Conservation (phyloP, 2,797 vertebrate species). For the Trematomus bernacchii region DNA sequence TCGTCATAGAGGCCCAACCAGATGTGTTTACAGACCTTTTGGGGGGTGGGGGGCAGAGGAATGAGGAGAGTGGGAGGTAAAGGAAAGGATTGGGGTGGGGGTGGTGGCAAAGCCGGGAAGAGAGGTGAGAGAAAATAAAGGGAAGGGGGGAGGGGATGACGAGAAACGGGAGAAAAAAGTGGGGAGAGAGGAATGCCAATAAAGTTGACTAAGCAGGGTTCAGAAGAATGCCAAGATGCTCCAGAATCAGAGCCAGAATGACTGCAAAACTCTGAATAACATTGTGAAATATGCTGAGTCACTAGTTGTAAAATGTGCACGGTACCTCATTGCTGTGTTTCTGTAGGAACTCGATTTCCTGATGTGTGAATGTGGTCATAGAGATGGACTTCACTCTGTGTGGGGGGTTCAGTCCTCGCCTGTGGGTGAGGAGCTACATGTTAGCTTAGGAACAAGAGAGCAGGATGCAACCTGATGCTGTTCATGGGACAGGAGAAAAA, state of each 20-base stretch:
- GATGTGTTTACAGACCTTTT: conserved; percentile 98
- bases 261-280: neutral
- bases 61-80: conserved; percentile 58
- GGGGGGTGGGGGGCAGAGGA: conserved; percentile 64
- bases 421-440: conserved; percentile 71
- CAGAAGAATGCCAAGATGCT: conserved; percentile 39
- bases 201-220: conserved; percentile 56
- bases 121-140: conserved; percentile 57
- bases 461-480: conserved; percentile 31
- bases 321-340: conserved; percentile 98
- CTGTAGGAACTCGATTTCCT: conserved; percentile 98
- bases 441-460: conserved; percentile 60
- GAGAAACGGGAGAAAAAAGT: conserved; percentile 34
- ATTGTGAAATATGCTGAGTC: neutral
- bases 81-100: conserved; percentile 46
- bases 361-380: conserved; percentile 99
- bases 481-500: conserved; percentile 18
- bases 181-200: conserved; percentile 70
- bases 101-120: conserved; percentile 47
- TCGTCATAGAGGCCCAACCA: conserved; percentile 99
- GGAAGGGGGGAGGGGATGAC: conserved; percentile 54
- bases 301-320: neutral
- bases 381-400: conserved; percentile 99
- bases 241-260: conserved; percentile 36
- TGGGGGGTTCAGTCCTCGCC: conserved; percentile 96